Base-by-base conservation (phyloP, 2,888 invertebrate species). In the Coecobrya sp. region DNA sequence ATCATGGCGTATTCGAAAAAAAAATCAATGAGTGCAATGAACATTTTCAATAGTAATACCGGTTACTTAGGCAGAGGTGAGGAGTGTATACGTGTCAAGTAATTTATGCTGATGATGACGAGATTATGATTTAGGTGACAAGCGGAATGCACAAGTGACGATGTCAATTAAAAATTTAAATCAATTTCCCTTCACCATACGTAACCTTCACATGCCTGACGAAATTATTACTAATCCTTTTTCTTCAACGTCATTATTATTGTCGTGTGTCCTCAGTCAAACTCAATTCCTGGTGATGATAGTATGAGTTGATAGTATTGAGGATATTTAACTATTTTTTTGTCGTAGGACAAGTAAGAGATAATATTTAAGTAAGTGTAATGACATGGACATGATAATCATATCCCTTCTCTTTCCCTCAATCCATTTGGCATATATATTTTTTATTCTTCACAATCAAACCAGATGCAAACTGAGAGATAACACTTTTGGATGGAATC, bases 301-400 rank as follows among this genome's bases (percentile, higher is more conserved):
- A 0, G 22, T 19, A 55, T 5, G 3, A 22, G 19, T 62, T 3
- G 10, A 59, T 19, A 8, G 22, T 13, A n/a, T n/a, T n/a, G n/a
- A 59, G 19, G 59, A 59, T 19, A n/a, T n/a, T n/a, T n/a, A 59
- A 59, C 1, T n/a, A 1, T 49, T 13, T 49, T 49, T 49, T 49
- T 36, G 36, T 36, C 36, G 49, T 49, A 49, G 49, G n/a, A n/a
- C 13, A 13, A 13, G 52, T 52, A 19, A 55, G 55, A 19, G 55
- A 36, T 36, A n/a, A 55, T 19, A 55, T 70, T 70, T 70, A 70
- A 70, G 30, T 70, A 70, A 70, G 30, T 70, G 70, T 70, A 13
- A 70, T 70, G 70, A 70, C 70, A 70, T 70, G 36, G 70, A 70
- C 70, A 70, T 70, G 70, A 30, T 70, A 70, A 70, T 70, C 70